Evolutionary conservation across 2,113 vertebrate genomes (phyloP), one percentile per base, ranked within the genome.

Genomic region (Melanerpes aurifrons): DNA sequence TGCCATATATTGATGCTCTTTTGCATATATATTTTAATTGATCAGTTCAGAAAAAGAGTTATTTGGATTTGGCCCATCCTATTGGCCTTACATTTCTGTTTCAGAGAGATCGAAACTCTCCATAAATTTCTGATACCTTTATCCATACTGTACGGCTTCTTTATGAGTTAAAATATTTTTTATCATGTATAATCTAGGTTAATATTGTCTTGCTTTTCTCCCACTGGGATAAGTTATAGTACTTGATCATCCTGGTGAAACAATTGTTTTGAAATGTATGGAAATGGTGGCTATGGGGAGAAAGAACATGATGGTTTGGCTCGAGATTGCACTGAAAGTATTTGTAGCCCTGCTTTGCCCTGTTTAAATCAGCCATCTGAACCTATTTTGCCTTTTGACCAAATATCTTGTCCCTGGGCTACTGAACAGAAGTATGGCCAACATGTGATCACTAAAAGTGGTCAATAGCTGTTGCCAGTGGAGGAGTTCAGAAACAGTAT

Each of bases 1-100:
- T 83, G 90, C 87, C n/a, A 81, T 84, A 72, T 94, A 91, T 92
- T 92, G 77, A 64, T 90, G 40, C 10, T 74, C 12, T 91, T 95
- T 96, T 96, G 82, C 85, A 88, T 92, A 76, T 78, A 66, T 72
- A 2, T 78, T 88, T 91, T 93, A 90, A 94, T 62, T 94, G 94
- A 96, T n/a, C 72, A 35, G 32, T 68, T 89, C 58, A 68, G 66
- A 57, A 92, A 71, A 77, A 89, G 50, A 82, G 10, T 80, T 87
- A 58, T 74, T 91, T 6, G 26, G 15, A 87, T 94, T 89, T 3
- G 3, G 13, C 29, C 53, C 21, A 32, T 81, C 12, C 17, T 90
- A 22, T 70, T 1, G 2, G 32, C 31, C 25, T 82, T 71, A 48
- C 7, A 14, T 70, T 78, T 91, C 58, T 75, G 29, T 85, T 74